These are phyloP conservation scores for Aldabrachelys gigantea DNA, from an alignment of 2,113 vertebrate genomes.

Conservation along the genomic window DNA sequence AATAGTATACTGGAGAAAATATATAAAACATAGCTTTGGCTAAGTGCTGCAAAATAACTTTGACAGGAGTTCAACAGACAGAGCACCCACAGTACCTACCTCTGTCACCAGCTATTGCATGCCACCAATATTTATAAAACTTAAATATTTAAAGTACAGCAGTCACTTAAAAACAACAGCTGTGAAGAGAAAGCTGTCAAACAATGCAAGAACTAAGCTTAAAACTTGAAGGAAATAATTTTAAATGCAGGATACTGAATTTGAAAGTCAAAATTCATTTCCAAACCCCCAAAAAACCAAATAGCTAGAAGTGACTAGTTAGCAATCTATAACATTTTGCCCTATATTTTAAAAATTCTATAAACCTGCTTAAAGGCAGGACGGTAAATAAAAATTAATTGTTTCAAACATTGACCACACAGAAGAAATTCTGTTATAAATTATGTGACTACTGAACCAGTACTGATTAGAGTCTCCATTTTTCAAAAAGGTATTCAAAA, in stretches of 20 bases:
- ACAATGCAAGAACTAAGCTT: neutral
- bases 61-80: neutral
- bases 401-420: slow-evolving; percentile 57
- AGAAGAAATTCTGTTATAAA: slow-evolving; percentile 74
- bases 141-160: neutral
- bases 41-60: neutral
- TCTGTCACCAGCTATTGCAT: neutral
- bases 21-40: neutral
- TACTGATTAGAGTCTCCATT: slow-evolving; percentile 76
- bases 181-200: slow-evolving; percentile 1
- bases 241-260: neutral
- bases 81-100: neutral
- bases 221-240: neutral
- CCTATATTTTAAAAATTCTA: slow-evolving; percentile 35
- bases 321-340: neutral
- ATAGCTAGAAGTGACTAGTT: neutral
- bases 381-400: slow-evolving; percentile 20
- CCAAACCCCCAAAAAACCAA: neutral
- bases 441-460: slow-evolving; percentile 78
- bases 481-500: slow-evolving; percentile 74
- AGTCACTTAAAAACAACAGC: neutral
- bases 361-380: neutral
- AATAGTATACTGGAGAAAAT: neutral
- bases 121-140: neutral
- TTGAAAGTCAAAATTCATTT: neutral